These are phyloP conservation scores for Drosophila sordidapex DNA, from an alignment of 2,888 invertebrate genomes.

Conservation along the genomic window DNA sequence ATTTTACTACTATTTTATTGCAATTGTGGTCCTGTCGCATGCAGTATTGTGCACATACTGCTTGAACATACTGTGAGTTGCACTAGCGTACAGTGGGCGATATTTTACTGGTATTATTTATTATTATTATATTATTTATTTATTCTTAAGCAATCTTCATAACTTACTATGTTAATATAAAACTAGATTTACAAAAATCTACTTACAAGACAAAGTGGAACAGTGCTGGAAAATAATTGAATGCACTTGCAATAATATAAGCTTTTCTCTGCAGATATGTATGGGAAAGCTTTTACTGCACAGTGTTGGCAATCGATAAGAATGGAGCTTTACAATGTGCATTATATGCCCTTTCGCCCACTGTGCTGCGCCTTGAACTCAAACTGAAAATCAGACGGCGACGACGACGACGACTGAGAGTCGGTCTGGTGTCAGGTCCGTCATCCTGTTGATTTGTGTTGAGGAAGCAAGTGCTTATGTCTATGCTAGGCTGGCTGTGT, in stretches of 20 bases:
- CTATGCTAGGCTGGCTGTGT: conserved; percentile 15
- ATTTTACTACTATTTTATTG: neutral
- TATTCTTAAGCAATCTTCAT: neutral
- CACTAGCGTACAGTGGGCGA: neutral
- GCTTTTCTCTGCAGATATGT: neutral
- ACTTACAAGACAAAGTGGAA: no score
- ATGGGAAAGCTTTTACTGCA: neutral
- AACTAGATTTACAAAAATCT: neutral
- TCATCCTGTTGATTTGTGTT: conserved; percentile 76
- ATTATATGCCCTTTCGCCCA: neutral
- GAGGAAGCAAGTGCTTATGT: conserved; percentile 77
- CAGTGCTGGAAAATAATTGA: neutral
- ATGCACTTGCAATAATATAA: neutral
- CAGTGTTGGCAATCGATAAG: neutral
- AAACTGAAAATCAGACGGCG: conserved; percentile 1
- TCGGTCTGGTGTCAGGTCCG: conserved; percentile 67
- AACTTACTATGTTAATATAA: neutral
- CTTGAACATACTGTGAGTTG: conserved; percentile 10
- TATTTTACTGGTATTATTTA: no score
- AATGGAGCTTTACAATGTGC: neutral
- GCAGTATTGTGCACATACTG: neutral
- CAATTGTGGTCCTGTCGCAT: neutral
- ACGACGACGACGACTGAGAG: conserved; percentile 15
- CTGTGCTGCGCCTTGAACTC: neutral
- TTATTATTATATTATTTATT: no score